phyloP scores from a whole-genome alignment of 1,140 invertebrate genomes.

The Battus philenor region DNA sequence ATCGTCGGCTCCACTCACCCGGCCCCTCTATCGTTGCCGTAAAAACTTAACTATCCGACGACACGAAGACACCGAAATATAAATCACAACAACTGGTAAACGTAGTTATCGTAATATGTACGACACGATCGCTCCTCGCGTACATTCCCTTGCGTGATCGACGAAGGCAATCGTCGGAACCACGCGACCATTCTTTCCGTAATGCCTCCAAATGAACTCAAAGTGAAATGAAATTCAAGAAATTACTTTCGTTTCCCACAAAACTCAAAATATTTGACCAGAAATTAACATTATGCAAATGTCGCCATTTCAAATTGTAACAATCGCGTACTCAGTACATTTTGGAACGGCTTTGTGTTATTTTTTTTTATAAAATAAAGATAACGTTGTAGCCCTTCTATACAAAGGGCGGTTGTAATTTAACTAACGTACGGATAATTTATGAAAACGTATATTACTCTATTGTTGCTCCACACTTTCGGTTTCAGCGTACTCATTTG shows the following conservation, averaged over 20 bases:
- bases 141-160: slow-evolving; percentile 38
- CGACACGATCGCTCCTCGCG: slow-evolving; percentile 58
- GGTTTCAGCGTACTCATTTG: slow-evolving; percentile 72
- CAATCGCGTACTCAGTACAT: slow-evolving; percentile 16
- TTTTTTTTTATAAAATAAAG: slow-evolving; percentile 33
- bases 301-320: slow-evolving; percentile 32
- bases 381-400: slow-evolving; percentile 26
- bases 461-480: slow-evolving; percentile 59
- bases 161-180: slow-evolving; percentile 20
- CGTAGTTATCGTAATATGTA: slow-evolving; percentile 63
- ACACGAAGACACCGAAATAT: slow-evolving; percentile 64
- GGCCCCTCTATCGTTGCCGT: slow-evolving; percentile 58
- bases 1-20: slow-evolving; percentile 52
- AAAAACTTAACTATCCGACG: slow-evolving; percentile 69
- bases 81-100: slow-evolving; percentile 62
- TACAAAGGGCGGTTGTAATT: slow-evolving; percentile 52
- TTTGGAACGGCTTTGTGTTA: slow-evolving; percentile 13
- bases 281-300: slow-evolving; percentile 60
- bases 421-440: slow-evolving; percentile 67
- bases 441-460: slow-evolving; percentile 55
- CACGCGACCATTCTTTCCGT: slow-evolving; percentile 33
- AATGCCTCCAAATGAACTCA: slow-evolving; percentile 24
- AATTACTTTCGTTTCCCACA: slow-evolving; percentile 62
- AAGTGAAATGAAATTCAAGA: slow-evolving; percentile 26
- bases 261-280: slow-evolving; percentile 62